Base-by-base conservation (phyloP, 2,113 vertebrate genomes). In the Panurus biarmicus region DNA sequence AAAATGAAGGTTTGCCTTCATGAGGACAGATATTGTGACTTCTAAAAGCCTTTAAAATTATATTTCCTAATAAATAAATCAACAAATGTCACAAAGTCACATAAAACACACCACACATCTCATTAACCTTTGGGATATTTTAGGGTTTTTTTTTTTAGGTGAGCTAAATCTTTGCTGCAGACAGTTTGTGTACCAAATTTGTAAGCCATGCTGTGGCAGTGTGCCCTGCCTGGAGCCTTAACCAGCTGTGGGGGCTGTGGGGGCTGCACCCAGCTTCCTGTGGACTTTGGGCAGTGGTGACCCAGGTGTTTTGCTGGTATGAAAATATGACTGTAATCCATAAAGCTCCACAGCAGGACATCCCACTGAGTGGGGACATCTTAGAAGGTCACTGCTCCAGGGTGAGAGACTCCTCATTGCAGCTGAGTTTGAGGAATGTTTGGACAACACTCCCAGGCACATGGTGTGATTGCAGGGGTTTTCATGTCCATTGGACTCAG, bases 41-140 rank as follows among this genome's bases (percentile, higher is more conserved):
- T 86, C 35, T 84, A 75, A 89, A 86, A 50, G 35, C 33, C 60
- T 90, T 78, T 92, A 89, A 80, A 94, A 61, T 81, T 90, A 56
- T 89, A 81, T 94, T 85, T 28, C 44, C 38, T 85, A 75, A 81
- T 78, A 94, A 85, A 93, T 92, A 60, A 93, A 95, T 82, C 57
- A 87, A 82, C 80, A 91, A 92, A 44, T 40, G 57, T 14, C 75
- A 77, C 4, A 7, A 88, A 76, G 22, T n/a, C 51, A 89, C 70
- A 91, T 88, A 92, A 96, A 94, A 33, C 31, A 14, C 67, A 25
- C 38, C 66, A 47, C 50, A 76, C 66, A 62, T 70, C 80, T 85
- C 76, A 87, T 78, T 85, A 81, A 85, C 65, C 42, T 70, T 42
- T 2, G 7, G 77, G 62, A 45, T 82, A 56, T 65, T 87, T 83